Base-by-base conservation (phyloP, 2,888 invertebrate genomes). In the Rapana venosa region DNA sequence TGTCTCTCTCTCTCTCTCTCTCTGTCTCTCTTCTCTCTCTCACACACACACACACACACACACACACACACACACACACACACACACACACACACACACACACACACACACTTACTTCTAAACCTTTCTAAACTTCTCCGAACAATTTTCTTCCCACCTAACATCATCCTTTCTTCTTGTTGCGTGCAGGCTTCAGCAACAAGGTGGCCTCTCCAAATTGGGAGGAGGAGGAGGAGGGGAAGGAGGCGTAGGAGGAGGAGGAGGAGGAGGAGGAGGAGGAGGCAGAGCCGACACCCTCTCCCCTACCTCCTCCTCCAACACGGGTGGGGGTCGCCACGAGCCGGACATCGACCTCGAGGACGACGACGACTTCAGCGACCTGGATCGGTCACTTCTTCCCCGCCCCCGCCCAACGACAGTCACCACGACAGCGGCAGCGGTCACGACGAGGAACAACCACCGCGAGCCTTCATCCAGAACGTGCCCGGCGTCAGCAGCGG, bases 161-260 rank as follows among this genome's bases (percentile, higher is more conserved):
- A n/a, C n/a, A n/a, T n/a, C n/a, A n/a, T n/a, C n/a, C n/a, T n/a
- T n/a, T n/a, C n/a, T n/a, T n/a, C n/a, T n/a, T n/a, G n/a, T n/a
- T n/a, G n/a, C n/a, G n/a, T 90, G 15, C 90, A 91, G 91, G 70
- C 88, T 91, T 11, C 91, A 91, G 61, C 91, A 91, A n/a, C 91
- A 91, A 56, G 91, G 91, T 35, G 88, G 88, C 74, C 47, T 85
- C 11, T 87, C 91, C 81, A 91, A 91, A 56, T 87, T 91, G 87
- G 77, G 87, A 32, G 83, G 61, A 2, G 88, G n/a, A 85, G 77
- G 87, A 32, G 83, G 88, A 26, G 90, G 77, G 8, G 56, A 89
- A 20, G 84, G 47, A 47, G 47, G 47, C 2, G 47, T 2, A 47
- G 47, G 47, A 8, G 47, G 47, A 47, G 47, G 47, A 47, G 47